Evolutionary conservation across 2,113 vertebrate genomes (phyloP).

Genomic region (Aldabrachelys gigantea): DNA sequence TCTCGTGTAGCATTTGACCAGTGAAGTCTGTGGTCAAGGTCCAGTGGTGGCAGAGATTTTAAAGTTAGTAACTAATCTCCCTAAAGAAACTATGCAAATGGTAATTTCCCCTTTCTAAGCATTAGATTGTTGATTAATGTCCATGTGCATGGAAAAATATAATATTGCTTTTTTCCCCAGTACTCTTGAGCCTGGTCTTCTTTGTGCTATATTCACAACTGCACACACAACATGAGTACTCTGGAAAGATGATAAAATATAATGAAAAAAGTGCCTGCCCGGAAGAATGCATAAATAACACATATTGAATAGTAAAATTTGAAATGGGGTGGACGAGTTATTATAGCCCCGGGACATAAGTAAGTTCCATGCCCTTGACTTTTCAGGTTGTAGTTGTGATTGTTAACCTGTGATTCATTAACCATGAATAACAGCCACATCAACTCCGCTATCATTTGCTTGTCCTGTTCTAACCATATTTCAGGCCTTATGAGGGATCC

Average conservation of each 20-base stretch:
- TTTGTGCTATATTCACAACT: slow-evolving; percentile 10
- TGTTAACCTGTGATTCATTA: not conserved
- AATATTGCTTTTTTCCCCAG: not conserved
- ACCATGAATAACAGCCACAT: not conserved
- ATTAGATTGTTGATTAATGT: slow-evolving; percentile 17
- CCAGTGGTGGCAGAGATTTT: not conserved
- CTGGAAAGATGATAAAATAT: slow-evolving; percentile 10
- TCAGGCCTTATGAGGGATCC: not conserved
- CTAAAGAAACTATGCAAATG: not conserved
- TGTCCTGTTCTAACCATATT: not conserved
- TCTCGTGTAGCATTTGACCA: not conserved
- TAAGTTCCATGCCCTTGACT: not conserved
- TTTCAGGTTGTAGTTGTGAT: not conserved
- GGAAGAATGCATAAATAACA: slow-evolving; percentile 34
- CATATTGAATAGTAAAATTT: not conserved
- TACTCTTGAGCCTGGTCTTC: not conserved
- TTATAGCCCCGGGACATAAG: not conserved
- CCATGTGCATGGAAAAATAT: slow-evolving; percentile 1
- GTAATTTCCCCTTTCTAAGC: not conserved
- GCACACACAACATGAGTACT: slow-evolving; percentile 1
- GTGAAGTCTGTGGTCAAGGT: not conserved
- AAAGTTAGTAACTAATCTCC: not conserved
- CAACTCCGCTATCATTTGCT: not conserved
- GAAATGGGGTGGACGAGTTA: not conserved
- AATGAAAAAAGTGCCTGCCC: slow-evolving; percentile 29